Conservation (phyloP, 2,888 invertebrate genomes). For the Drosophila pseudotakahashii region DNA sequence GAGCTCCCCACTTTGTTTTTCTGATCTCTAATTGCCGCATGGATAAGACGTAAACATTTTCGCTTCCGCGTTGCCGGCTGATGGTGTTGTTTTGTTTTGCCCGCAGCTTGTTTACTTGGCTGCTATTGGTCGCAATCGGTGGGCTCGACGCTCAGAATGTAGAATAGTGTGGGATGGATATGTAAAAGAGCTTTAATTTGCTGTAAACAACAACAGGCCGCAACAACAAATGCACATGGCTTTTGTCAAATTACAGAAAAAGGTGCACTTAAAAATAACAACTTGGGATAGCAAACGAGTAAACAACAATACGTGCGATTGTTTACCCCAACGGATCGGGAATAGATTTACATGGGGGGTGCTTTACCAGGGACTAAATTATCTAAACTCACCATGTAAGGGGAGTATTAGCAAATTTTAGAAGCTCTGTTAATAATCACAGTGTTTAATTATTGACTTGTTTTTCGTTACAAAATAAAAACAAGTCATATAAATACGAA, state of each 20-base stretch:
- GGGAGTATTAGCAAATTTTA: background rate
- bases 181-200: slow-evolving; percentile 36
- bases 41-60: slow-evolving; percentile 42
- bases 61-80: slow-evolving; percentile 40
- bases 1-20: slow-evolving; percentile 8
- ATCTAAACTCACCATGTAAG: background rate
- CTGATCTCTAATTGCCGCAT: slow-evolving; percentile 29
- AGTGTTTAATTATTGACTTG: slow-evolving; percentile 3
- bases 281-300: slow-evolving; percentile 37
- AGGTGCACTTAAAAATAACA: slow-evolving; percentile 39
- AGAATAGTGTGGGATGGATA: slow-evolving; percentile 26
- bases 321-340: slow-evolving; percentile 12
- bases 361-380: background rate
- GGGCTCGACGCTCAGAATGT: slow-evolving; percentile 65
- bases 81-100: slow-evolving; percentile 27
- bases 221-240: slow-evolving; percentile 40
- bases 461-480: slow-evolving; percentile 18
- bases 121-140: slow-evolving; percentile 73
- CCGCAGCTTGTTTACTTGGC: slow-evolving; percentile 53
- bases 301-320: slow-evolving; percentile 48
- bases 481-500: slow-evolving; percentile 12
- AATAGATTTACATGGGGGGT: slow-evolving; percentile 3
- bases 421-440: background rate
- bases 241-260: slow-evolving; percentile 35
- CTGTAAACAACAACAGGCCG: slow-evolving; percentile 56